Evolutionary conservation across 2,797 vertebrate species (phyloP), one percentile per base, ranked within the genome.

Genomic region (Muraenolepis orangiensis): DNA sequence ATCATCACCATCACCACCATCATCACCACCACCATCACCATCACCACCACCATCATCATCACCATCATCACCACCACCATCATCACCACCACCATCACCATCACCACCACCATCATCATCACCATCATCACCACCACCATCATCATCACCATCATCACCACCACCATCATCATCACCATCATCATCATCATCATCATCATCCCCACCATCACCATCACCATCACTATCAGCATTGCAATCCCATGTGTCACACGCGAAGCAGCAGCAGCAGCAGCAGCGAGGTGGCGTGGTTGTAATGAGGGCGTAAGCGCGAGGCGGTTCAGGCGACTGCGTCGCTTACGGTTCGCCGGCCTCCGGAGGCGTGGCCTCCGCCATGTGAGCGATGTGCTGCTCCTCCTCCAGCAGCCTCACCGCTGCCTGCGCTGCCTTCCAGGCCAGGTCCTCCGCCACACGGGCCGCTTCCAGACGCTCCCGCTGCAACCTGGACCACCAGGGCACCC

Each of bases 371-470:
- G 83, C 70, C 26, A 88, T 83, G 70, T 84, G 89, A 1, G 85
- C 79, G 0, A 72, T 76, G 8, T 87, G 92, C 74, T 92, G 92
- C 75, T 92, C 91, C 73, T 78, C 85, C 75, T 87, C 90, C 68
- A 92, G 84, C 75, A 86, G 88, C 28, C 89, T 86, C 8, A 91
- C 87, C 0, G 90, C 91, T 74, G 89, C 80, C 81, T 88, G 87
- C 0, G 90, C 93, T 1, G 91, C 92, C 78, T 81, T 90, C 69
- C 87, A 83, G 70, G 93, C 91, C 74, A 91, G 78, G 3, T 92
- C 92, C 78, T 94, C 92, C 0, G 90, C 93, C 0, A 82, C 29
- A 0, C 90, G 86, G 1, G 91, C 93, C 0, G 81, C 90, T 61
- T 93, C 90, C 80, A 93, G 79, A 1, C 74, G 74, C 72, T 92